Evolutionary conservation across 2,888 invertebrate genomes (phyloP), one percentile per base, ranked within the genome.

Genomic region (Falcaria lacertinaria): DNA sequence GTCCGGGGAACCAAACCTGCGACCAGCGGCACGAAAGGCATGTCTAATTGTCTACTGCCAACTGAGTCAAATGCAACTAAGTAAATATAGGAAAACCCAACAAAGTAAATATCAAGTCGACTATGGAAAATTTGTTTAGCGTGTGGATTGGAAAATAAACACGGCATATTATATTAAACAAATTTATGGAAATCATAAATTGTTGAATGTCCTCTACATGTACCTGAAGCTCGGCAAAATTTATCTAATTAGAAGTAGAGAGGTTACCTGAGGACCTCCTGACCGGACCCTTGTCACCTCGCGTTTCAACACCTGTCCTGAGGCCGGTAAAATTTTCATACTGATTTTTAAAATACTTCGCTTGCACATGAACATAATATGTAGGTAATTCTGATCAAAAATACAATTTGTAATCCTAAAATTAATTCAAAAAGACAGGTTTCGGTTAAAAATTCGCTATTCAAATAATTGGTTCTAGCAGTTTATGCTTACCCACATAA

Each of bases 221-320:
- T 11, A 42, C 39, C n/a, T 28, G 19, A 45, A 45, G 44, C 45
- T 44, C 45, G 35, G 55, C 47, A 58, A 53, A 62, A 63, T 65
- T 60, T 50, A 48, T 54, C 55, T 69, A 69, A 70, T 72, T 66
- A 67, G 62, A 64, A 50, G 58, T 56, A 57, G 43, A 59, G 52
- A 63, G 61, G 64, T 50, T 52, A 57, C 54, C 44, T 55, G 40
- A 44, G 42, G 44, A 43, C 43, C 41, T 48, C 60, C 54, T 52
- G 47, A 43, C 44, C 51, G 59, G 55, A 78, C 79, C 79, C 80
- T 73, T 63, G 60, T 79, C 79, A 78, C 60, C 51, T 45, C 56
- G 62, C 37, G 43, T 60, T 60, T 75, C 72, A 68, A 63, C 79
- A 79, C 74, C 75, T 74, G 74, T 65, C 66, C 50, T 47, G 53